Conservation (phyloP, 2,888 invertebrate species). For the Ctena decussata region DNA sequence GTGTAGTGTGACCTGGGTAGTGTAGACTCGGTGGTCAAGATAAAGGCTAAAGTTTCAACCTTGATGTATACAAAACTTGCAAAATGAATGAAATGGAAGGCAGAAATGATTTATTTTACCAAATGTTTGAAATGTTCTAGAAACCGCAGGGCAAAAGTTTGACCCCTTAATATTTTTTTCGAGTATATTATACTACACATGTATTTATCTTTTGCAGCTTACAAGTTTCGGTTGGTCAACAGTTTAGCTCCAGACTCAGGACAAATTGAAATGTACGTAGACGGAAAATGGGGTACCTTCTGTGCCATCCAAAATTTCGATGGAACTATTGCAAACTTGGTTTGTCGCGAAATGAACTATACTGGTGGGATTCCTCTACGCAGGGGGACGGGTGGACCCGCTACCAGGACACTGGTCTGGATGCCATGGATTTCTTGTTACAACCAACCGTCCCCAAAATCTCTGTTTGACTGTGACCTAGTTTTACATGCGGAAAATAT, state of each 20-base stretch:
- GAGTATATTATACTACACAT: too few species aligned
- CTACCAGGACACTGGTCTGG: conserved; percentile 41
- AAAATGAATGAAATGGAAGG: too few species aligned
- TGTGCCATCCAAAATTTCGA: conserved; percentile 54
- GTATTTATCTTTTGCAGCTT: conserved; percentile 37
- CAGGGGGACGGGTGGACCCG: conserved; percentile 34
- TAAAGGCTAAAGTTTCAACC: too few species aligned
- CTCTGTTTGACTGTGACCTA: conserved; percentile 53
- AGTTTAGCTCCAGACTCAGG: conserved; percentile 36
- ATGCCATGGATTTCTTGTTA: conserved; percentile 54
- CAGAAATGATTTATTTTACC: too few species aligned
- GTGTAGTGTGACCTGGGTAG: too few species aligned
- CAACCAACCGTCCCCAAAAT: conserved; percentile 6
- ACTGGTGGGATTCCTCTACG: conserved; percentile 48
- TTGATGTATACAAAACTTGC: too few species aligned
- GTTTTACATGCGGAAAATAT: conserved; percentile 54
- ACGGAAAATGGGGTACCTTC: conserved; percentile 53
- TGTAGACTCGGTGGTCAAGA: too few species aligned
- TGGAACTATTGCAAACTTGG: conserved; percentile 51
- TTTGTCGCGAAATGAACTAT: conserved; percentile 61
- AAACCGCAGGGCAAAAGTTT: too few species aligned
- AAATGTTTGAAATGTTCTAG: too few species aligned
- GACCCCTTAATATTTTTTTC: too few species aligned
- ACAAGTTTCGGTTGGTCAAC: conserved; percentile 51
- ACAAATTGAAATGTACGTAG: conserved; percentile 59